Conservation (phyloP, 2,797 vertebrate genomes). For the Morelia viridis region DNA sequence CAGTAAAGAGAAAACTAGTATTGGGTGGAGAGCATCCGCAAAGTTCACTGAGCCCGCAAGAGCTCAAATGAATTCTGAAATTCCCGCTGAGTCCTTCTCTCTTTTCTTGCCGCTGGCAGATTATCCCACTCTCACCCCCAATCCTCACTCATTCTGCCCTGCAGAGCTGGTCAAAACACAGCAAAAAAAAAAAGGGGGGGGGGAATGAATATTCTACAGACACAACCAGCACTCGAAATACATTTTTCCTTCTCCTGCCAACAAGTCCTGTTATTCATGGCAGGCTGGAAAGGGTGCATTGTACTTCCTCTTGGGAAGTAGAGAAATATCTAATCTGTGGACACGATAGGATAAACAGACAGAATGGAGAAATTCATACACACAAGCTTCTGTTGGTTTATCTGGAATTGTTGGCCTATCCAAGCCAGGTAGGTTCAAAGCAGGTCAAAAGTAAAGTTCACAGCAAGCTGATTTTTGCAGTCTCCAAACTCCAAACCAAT, state of each 20-base stretch:
- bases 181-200: background rate
- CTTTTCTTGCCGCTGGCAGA: background rate
- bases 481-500: background rate
- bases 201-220: background rate
- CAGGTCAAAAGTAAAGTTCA: background rate
- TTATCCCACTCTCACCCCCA: background rate
- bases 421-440: background rate
- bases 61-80: background rate
- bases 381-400: background rate
- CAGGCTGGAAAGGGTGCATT: background rate
- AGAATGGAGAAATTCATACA: background rate
- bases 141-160: background rate
- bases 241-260: background rate
- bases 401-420: background rate
- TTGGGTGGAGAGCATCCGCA: background rate
- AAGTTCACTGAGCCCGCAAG: background rate
- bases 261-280: background rate
- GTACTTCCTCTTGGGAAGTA: background rate
- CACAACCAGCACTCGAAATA: too few species aligned
- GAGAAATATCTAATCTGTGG: background rate
- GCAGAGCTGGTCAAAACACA: background rate
- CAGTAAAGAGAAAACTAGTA: background rate
- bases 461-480: background rate
- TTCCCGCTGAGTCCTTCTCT: background rate
- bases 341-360: background rate